Base-by-base conservation (phyloP, 2,888 invertebrate species). In the Coleophora deauratella region DNA sequence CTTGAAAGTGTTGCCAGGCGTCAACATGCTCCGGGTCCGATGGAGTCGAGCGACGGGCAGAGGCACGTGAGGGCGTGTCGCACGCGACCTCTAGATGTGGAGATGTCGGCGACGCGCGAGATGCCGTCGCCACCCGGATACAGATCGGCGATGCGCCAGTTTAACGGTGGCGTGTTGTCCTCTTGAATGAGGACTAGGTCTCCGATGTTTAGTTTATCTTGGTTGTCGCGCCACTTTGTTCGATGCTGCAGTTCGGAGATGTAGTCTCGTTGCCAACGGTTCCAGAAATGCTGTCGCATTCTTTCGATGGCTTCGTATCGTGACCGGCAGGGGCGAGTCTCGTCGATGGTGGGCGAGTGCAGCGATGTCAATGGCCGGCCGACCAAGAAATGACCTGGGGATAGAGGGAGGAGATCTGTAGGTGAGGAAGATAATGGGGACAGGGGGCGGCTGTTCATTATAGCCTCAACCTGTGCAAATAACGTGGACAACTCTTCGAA, bases 361-460 rank as follows among this genome's bases (percentile, higher is more conserved):
- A 49, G 12, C 2, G 45, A 39, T 10, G 44, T 45, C 2, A 45
- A 30, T 9, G 46, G 40, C 7, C 45, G n/a, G 13, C 49, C 46
- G 15, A 52, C 46, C 2, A 49, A 11, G 33, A 52, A 50, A 35
- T 50, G 46, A 1, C 47, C 48, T 0, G 49, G 47, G 7, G 46
- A 50, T 1, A 52, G 32, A 0, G 50, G 46, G 2, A 27, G 27
- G 1, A 40, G 33, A 32, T 50, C 46, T 3, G 31, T 32, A 11
- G 44, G 44, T 14, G 40, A 27, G 3, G 45, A 45, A 3, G 52
- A 51, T 7, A 51, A 28, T 0, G 48, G 47, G 1, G 45, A 43
- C 6, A 51, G 44, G 8, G 48, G 51, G 1, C 49, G 43, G 2
- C 45, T 48, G 27, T 50, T 55, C 12, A 51, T 27, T 13, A 50